These are phyloP conservation scores for Crypturellus tataupa DNA, from an alignment of 2,797 vertebrate species.

Conservation along the genomic window DNA sequence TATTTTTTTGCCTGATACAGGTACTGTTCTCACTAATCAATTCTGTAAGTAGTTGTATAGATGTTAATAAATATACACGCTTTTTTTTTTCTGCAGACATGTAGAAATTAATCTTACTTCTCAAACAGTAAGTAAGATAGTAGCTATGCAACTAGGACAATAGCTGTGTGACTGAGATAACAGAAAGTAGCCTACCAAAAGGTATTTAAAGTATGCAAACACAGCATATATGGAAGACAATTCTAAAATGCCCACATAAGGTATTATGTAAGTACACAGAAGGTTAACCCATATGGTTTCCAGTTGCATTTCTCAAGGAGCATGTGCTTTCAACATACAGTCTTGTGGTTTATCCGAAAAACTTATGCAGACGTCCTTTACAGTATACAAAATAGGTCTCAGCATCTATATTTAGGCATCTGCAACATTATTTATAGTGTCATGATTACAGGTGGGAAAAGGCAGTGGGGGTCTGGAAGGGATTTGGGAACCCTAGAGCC, in stretches of 20 bases:
- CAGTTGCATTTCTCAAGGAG: neutral
- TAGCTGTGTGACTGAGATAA: fast-evolving
- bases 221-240: neutral
- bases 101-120: neutral
- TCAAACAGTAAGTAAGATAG: neutral
- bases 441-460: neutral
- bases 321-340: fast-evolving
- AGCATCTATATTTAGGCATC: neutral
- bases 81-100: neutral
- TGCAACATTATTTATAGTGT: neutral
- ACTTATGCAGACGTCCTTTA: neutral
- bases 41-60: neutral
- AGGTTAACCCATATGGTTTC: neutral
- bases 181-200: neutral
- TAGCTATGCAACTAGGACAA: neutral
- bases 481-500: neutral
- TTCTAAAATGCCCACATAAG: neutral
- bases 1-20: neutral
- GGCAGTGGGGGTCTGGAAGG: neutral
- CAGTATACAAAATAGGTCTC: neutral
- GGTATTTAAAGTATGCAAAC: neutral
- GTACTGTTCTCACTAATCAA: neutral
- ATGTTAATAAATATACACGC: neutral
- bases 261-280: neutral
- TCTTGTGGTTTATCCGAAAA: neutral